Evolutionary conservation across 2,797 vertebrate genomes (phyloP).

Genomic region (Babyrousa celebensis): DNA sequence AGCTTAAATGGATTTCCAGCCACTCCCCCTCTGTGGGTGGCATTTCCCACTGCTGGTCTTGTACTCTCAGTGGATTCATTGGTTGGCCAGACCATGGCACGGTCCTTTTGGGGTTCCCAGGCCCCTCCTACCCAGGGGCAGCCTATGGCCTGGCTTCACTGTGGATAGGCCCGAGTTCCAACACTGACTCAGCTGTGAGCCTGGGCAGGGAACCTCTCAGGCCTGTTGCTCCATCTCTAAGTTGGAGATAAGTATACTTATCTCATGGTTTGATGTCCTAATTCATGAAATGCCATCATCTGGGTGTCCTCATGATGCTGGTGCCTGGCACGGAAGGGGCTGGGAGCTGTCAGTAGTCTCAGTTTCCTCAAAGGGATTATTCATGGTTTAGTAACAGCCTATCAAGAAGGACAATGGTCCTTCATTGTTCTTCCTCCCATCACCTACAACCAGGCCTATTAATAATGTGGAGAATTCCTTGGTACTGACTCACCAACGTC

Average conservation of each 20-base stretch:
- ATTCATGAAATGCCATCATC: background rate
- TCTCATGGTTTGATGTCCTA: background rate
- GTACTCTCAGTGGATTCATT: background rate
- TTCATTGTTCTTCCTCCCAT: slow-evolving; percentile 31
- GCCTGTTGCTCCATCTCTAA: background rate
- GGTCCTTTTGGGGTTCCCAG: background rate
- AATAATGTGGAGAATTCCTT: slow-evolving; percentile 70
- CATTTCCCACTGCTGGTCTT: background rate
- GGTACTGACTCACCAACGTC: slow-evolving; percentile 58
- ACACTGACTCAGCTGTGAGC: background rate
- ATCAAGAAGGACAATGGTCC: slow-evolving; percentile 73
- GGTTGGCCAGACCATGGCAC: too few relatives aligned
- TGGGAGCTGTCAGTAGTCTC: background rate
- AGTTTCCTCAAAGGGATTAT: slow-evolving; percentile 64
- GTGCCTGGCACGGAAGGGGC: background rate
- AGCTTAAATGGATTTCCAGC: background rate
- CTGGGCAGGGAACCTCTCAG: background rate
- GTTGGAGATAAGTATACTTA: background rate
- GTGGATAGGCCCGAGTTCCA: background rate
- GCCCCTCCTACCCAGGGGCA: rapidly evolving
- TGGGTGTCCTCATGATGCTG: background rate
- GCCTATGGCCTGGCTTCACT: background rate
- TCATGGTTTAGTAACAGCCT: background rate
- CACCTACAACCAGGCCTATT: slow-evolving; percentile 37
- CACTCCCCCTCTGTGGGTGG: background rate